phyloP scores from a whole-genome alignment of 2,888 invertebrate species.

The Brachypterus glaber region DNA sequence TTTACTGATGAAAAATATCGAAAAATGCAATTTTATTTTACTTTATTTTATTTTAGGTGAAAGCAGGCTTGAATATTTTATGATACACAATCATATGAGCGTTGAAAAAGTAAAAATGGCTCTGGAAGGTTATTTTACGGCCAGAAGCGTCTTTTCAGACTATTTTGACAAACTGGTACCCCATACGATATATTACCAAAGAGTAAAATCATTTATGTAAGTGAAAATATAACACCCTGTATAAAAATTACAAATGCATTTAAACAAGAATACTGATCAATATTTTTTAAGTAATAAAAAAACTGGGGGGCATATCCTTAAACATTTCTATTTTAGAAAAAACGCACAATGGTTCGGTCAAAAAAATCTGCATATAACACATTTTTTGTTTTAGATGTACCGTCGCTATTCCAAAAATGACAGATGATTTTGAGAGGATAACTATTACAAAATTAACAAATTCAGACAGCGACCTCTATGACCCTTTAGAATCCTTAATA shows the following conservation, averaged over 20 bases:
- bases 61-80: neutral
- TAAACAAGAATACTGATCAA: no score
- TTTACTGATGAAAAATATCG: no score
- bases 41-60: conserved; percentile 2
- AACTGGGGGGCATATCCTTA: no score
- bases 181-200: conserved; percentile 1
- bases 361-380: no score
- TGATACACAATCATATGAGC: conserved; percentile 4
- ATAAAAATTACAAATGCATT: no score
- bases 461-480: conserved; percentile 3
- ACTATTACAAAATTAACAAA: conserved; percentile 6
- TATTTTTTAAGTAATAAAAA: no score
- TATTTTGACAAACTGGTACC: conserved; percentile 6
- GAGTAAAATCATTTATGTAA: conserved; percentile 3
- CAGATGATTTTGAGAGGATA: neutral
- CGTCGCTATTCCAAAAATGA: neutral
- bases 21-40: no score
- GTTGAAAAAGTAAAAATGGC: conserved; percentile 3
- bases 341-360: no score
- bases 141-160: conserved; percentile 1
- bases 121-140: conserved; percentile 4
- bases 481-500: conserved; percentile 3
- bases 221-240: no score
- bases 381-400: neutral
- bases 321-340: no score